Percentiles rank a stretch among this genome's conserved stretches.
phyloP scores from a whole-genome alignment of 2,113 vertebrate genomes.

The Malurus cyaneus region DNA sequence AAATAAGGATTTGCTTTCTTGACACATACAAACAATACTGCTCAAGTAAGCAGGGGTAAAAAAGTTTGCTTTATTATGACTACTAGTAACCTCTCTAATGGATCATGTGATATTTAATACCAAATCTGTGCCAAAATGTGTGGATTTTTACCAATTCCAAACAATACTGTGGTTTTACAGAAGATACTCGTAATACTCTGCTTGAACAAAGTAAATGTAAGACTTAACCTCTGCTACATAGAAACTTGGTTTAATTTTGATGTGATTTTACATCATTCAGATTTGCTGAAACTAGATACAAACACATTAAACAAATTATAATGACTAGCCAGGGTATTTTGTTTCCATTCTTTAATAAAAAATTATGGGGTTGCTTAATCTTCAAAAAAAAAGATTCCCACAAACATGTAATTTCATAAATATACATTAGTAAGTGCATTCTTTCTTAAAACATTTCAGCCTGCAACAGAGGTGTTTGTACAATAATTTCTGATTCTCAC shows the following conservation, averaged over 20 bases:
- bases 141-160: neutral
- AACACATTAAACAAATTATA: neutral
- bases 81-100: neutral
- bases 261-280: neutral
- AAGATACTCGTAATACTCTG: neutral
- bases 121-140: neutral
- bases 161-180: neutral
- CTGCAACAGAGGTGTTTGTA: neutral
- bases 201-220: neutral
- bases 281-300: neutral
- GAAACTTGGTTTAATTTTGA: neutral
- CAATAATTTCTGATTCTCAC: neutral
- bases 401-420: neutral
- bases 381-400: neutral
- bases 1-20: neutral
- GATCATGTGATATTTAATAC: neutral
- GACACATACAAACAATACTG: neutral
- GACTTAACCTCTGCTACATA: neutral
- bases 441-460: neutral
- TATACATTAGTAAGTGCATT: neutral
- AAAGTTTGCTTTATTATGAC: neutral
- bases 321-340: neutral
- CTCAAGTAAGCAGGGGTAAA: neutral
- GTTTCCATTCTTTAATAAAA: neutral
- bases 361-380: neutral